Evolutionary conservation across 2,113 vertebrate species (phyloP).

Genomic region (Gallinago jamesoni): DNA sequence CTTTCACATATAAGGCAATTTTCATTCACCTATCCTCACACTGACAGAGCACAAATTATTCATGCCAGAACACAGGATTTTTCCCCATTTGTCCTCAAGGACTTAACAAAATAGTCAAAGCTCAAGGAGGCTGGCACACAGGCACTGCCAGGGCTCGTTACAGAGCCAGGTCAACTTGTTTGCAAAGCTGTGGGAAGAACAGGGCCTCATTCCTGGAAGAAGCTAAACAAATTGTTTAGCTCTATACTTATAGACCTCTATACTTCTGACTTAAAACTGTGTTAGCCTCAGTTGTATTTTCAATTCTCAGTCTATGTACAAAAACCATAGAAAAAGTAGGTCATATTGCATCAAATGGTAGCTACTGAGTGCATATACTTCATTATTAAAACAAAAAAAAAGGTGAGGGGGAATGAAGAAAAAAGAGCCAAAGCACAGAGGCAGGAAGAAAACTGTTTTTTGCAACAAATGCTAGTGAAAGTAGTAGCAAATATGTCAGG

Average conservation of each 20-base stretch:
- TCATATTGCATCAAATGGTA: not conserved
- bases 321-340: not conserved
- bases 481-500: not conserved
- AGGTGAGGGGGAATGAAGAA: not conserved
- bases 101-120: not conserved
- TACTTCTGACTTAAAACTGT: not conserved
- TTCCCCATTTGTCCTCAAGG: rapidly evolving
- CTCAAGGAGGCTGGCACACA: not conserved
- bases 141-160: rapidly evolving
- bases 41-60: not conserved
- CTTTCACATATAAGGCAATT: not conserved
- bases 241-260: not conserved
- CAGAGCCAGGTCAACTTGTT: not conserved
- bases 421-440: not conserved
- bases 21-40: not conserved
- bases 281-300: not conserved
- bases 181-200: not conserved
- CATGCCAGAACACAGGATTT: not conserved
- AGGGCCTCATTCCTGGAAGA: not conserved
- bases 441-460: not conserved
- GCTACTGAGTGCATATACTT: not conserved
- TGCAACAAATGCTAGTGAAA: not conserved
- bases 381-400: not conserved
- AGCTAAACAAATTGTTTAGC: not conserved
- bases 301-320: not conserved